Conservation (phyloP, 92 coral and sea anemone genomes). For the Palythoa heliodiscus region DNA sequence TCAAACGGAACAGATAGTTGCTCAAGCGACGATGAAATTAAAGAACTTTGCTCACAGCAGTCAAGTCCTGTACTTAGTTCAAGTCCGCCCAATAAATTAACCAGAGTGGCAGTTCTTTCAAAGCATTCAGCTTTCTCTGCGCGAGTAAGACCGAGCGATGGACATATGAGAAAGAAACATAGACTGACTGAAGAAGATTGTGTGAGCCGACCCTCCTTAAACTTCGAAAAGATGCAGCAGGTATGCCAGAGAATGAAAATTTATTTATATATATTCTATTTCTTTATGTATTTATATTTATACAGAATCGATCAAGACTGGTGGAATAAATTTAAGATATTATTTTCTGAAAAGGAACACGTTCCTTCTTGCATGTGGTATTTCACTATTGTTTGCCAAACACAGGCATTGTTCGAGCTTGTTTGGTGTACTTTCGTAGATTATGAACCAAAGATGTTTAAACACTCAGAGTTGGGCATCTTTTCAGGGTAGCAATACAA, state of each 20-base stretch:
- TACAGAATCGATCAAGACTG: neutral
- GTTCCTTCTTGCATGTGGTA: slow-evolving; percentile 40
- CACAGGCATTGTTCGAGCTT: neutral
- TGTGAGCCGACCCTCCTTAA: slow-evolving; percentile 78
- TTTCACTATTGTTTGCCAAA: slow-evolving; percentile 28
- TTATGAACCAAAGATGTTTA: neutral
- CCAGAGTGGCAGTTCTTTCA: slow-evolving; percentile 76
- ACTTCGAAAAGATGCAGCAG: slow-evolving; percentile 99
- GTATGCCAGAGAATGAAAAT: slow-evolving; percentile 43
- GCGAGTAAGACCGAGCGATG: slow-evolving; percentile 80
- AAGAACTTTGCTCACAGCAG: slow-evolving; percentile 84
- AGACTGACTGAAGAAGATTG: slow-evolving; percentile 76
- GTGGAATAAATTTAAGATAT: neutral
- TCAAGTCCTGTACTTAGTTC: slow-evolving; percentile 61
- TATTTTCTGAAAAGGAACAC: slow-evolving; percentile 34
- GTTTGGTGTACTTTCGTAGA: slow-evolving; percentile 5
- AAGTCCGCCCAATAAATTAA: slow-evolving; percentile 89
- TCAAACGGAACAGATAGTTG: slow-evolving; percentile 91
- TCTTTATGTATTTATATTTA: neutral
- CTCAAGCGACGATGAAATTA: slow-evolving; percentile 97
- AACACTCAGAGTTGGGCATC: neutral
- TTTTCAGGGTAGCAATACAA: neutral
- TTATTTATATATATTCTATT: neutral
- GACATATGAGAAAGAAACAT: slow-evolving; percentile 92
- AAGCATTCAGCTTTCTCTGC: slow-evolving; percentile 88